Base-by-base conservation (phyloP, 2,888 invertebrate genomes). In the Temnothorax ravouxi region DNA sequence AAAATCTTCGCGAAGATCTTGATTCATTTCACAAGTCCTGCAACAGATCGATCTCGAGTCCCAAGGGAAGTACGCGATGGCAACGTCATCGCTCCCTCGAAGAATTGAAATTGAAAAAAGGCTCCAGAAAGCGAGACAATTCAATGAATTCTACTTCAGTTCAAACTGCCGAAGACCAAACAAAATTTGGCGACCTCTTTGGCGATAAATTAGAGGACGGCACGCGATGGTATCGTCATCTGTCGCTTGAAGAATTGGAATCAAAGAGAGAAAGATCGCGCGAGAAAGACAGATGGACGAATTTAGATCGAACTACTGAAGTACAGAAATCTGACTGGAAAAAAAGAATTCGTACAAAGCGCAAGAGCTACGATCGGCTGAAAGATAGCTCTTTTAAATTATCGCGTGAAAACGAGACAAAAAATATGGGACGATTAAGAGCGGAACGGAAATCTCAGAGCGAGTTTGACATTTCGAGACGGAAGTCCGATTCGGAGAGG, bases 381-480 rank as follows among this genome's bases (percentile, higher is more conserved):
- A 79, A 13, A 59, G 34, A 34, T 3, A 79, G 5, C 44, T 34
- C 21, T 34, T 4, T 38, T 15, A 38, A 79, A 47, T 69, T 79
- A 44, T 56, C 21, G 2, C 21, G 25, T 21, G 34, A 18, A 21
- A 79, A 15, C 29, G 54, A 54, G 5, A 8, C 34, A 13, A 47
- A 9, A 47, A 47, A 56, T 6, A 18, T 34, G 21, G 44, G 56
- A 34, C 47, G 44, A 13, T 56, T 47, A 47, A 13, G 13, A 38
- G 21, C 52, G 5, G 72, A 72, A 44, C n/a, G 61, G n/a, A 71
- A 77, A 54, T 85, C 92, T 3, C 92, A 91, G 77, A 94, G 93
- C 88, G 93, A 94, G n/a, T 82, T 92, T 47, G 93, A 94, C 74
- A 86, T 94, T 11, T 93, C 92, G 41, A 89, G 88, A 84, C 86